Conservation (phyloP, 2,797 vertebrate species). For the Tragopan temminckii region DNA sequence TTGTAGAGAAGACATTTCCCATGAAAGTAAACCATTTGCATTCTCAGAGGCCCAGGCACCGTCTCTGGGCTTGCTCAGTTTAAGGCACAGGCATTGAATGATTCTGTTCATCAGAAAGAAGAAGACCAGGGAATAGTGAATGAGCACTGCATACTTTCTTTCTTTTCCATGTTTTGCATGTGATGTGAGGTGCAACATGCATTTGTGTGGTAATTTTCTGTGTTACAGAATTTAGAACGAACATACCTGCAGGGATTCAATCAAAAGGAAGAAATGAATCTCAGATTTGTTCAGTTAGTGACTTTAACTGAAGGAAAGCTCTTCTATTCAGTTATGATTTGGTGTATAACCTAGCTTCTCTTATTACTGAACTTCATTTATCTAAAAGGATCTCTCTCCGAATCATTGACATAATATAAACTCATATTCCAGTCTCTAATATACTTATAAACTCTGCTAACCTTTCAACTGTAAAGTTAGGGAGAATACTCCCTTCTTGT, state of each 20-base stretch:
- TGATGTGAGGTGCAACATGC: accelerated
- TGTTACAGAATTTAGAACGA: not conserved
- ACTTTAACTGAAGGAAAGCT: not conserved
- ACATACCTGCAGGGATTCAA: not conserved
- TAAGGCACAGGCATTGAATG: not conserved
- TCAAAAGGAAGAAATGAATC: not conserved
- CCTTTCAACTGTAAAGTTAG: not conserved
- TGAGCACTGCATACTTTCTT: not conserved
- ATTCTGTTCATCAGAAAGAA: not conserved
- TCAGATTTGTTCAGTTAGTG: not conserved
- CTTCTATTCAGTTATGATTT: not conserved
- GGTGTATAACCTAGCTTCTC: not conserved
- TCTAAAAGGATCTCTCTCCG: not conserved
- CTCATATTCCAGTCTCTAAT: not conserved
- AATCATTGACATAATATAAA: not conserved
- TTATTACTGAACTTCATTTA: not conserved
- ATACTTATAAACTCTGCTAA: not conserved
- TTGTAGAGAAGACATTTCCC: not conserved
- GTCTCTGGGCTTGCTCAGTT: not conserved
- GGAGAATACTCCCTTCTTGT: not conserved
- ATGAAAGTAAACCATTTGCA: not conserved
- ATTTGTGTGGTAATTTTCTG: not conserved
- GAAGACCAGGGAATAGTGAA: not conserved
- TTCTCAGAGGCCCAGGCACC: not conserved
- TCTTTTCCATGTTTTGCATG: not conserved